Evolutionary conservation across 2,888 invertebrate genomes (phyloP).

Genomic region (Smittia sp.): DNA sequence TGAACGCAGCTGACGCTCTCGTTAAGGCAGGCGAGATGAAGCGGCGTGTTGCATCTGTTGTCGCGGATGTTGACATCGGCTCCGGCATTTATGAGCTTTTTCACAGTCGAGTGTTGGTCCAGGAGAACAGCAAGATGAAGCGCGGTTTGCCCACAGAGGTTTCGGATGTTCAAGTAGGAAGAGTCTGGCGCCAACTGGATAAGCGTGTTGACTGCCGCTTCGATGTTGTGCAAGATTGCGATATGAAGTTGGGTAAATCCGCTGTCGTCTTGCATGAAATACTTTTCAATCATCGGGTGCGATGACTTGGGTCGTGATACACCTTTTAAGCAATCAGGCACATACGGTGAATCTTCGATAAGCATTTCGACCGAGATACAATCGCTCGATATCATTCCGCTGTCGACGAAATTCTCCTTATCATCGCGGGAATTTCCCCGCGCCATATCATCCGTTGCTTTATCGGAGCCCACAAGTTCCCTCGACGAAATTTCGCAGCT

Average conservation of each 20-base stretch:
- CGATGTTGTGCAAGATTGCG: conserved; percentile 26
- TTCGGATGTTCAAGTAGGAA: conserved; percentile 17
- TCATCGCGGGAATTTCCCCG: neutral
- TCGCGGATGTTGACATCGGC: conserved; percentile 24
- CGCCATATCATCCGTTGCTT: conserved; percentile 19
- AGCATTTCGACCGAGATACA: neutral
- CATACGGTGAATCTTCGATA: neutral
- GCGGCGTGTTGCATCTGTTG: conserved; percentile 26
- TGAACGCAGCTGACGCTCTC: conserved; percentile 6
- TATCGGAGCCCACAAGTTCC: conserved; percentile 1
- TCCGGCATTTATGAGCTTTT: conserved; percentile 27
- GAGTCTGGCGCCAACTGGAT: neutral
- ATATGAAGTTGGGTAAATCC: conserved; percentile 32
- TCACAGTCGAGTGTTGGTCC: neutral
- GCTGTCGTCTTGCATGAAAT: conserved; percentile 28
- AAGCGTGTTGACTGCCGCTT: conserved; percentile 19
- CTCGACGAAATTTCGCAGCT: conserved; percentile 19
- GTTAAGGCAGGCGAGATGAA: conserved; percentile 24
- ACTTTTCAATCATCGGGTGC: conserved; percentile 28
- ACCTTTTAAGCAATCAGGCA: conserved; percentile 4
- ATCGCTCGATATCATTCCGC: conserved; percentile 23
- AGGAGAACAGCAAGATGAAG: conserved; percentile 26
- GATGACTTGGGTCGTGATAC: neutral
- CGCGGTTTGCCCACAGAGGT: conserved; percentile 14
- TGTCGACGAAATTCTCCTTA: conserved; percentile 23